Evolutionary conservation across 2,888 invertebrate genomes (phyloP), one percentile per base, ranked within the genome.

Genomic region (Crepidodera aurea): DNA sequence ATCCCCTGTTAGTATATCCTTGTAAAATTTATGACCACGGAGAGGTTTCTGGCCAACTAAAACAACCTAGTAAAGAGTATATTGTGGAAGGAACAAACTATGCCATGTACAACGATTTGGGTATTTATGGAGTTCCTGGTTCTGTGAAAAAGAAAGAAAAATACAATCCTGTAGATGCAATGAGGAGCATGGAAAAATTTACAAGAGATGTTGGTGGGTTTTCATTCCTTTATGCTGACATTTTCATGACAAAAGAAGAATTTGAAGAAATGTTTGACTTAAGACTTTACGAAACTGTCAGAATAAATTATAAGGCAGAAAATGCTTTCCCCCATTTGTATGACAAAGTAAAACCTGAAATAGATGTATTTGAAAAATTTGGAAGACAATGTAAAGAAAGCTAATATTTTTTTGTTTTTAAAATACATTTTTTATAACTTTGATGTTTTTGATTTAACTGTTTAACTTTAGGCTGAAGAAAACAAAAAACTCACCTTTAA

Each of bases 261-360:
- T 89, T 89, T 73, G 85, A 86, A 67, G 82, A 84, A 69, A 90
- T 90, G 89, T 90, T 90, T 71, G 89, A 90, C 77, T 77, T 89
- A 71, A 82, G 82, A 0, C 75, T 88, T 65, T 90, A 89, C 70
- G 86, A 89, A 66, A 73, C 76, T 19, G 88, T 88, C 1, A 81
- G 88, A 60, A 81, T 75, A 71, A 86, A 85, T 75, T 88, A 87
- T 70, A 78, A 78, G 2, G 88, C 88, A 0, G 83, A 83, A 39
- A 84, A 83, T 0, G 85, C 85, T 1, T 89, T 89, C 73, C 88
- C 88, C 0, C 86, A 87, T 76, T 77, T 89, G 57, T 88, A 87
- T 67, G 88, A 89, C 62, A 89, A 89, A 74, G 86, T 88, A 0
- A 87, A 85, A 64, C 88, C 88, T 0, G 88, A 89, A 75, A 84